Conservation (phyloP, 2,888 invertebrate genomes). For the Gonocerus acuteangulatus region DNA sequence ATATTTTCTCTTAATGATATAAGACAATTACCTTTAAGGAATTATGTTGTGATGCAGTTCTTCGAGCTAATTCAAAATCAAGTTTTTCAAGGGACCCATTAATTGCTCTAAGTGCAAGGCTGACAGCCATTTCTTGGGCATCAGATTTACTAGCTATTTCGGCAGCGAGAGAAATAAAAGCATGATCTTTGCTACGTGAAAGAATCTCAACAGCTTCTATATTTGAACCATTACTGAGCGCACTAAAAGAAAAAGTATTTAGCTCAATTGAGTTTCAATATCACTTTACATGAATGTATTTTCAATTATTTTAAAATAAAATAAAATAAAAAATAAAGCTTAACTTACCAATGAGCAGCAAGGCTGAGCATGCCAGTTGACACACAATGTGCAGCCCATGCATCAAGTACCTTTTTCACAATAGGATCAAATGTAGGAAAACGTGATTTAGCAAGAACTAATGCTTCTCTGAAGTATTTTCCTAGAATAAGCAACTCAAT, state of each 20-base stretch:
- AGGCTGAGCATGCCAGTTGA: constrained; percentile 35
- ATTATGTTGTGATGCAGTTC: constrained; percentile 27
- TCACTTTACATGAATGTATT: too few relatives aligned
- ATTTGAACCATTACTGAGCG: constrained; percentile 32
- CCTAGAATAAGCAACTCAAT: constrained; percentile 43
- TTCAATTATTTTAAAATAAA: neutral
- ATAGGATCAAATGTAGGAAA: constrained; percentile 33
- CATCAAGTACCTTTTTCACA: constrained; percentile 28
- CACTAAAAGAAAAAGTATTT: constrained; percentile 28
- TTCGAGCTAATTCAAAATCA: constrained; percentile 31
- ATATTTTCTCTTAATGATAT: too few relatives aligned
- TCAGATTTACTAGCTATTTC: constrained; percentile 34
- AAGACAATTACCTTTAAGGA: constrained; percentile 32
- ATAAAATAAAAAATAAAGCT: neutral
- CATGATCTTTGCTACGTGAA: constrained; percentile 35
- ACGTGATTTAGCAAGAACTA: constrained; percentile 36
- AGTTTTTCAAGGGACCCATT: constrained; percentile 28
- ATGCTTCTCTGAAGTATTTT: constrained; percentile 45
- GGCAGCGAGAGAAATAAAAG: constrained; percentile 33
- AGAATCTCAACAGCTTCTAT: constrained; percentile 35
- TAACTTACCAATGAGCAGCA: constrained; percentile 38
- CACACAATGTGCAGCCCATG: constrained; percentile 34
- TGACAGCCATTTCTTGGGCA: constrained; percentile 32
- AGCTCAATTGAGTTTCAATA: too few relatives aligned
- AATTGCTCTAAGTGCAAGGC: constrained; percentile 33